phyloP scores from a whole-genome alignment of 2,888 invertebrate species.

The Cistogaster globosa region DNA sequence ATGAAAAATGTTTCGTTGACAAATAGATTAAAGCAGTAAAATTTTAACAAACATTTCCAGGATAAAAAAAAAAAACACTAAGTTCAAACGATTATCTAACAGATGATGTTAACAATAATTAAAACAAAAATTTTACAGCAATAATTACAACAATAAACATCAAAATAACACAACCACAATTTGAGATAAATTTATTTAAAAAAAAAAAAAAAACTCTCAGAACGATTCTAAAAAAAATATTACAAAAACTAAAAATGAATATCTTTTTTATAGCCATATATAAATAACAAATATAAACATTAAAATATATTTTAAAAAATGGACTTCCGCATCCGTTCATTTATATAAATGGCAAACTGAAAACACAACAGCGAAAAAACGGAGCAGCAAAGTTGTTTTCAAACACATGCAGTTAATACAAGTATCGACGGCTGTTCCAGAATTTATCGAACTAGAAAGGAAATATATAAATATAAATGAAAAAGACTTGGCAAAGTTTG shows the following conservation, averaged over 20 bases:
- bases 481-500: no score
- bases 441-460: not conserved
- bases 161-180: slow-evolving; percentile 61
- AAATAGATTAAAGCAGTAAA: not conserved
- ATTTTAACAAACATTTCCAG: not conserved
- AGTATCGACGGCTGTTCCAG: not conserved
- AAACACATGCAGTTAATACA: not conserved
- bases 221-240: slow-evolving; percentile 14
- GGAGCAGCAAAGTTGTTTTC: not conserved
- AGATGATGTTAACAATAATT: slow-evolving; percentile 54
- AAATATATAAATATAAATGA: no score
- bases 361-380: slow-evolving; percentile 12
- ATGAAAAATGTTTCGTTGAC: not conserved
- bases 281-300: slow-evolving; percentile 53
- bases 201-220: slow-evolving; percentile 18
- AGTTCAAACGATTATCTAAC: slow-evolving; percentile 47
- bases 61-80: slow-evolving; percentile 22
- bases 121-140: slow-evolving; percentile 20
- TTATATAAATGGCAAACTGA: slow-evolving; percentile 66
- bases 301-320: slow-evolving; percentile 68
- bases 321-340: slow-evolving; percentile 70
- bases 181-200: slow-evolving; percentile 68
- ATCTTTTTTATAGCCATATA: slow-evolving; percentile 51
- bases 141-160: slow-evolving; percentile 4
- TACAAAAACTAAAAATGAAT: slow-evolving; percentile 45